Conservation (phyloP, 2,797 vertebrate genomes). For the Enteromius afrohamiltoni region DNA sequence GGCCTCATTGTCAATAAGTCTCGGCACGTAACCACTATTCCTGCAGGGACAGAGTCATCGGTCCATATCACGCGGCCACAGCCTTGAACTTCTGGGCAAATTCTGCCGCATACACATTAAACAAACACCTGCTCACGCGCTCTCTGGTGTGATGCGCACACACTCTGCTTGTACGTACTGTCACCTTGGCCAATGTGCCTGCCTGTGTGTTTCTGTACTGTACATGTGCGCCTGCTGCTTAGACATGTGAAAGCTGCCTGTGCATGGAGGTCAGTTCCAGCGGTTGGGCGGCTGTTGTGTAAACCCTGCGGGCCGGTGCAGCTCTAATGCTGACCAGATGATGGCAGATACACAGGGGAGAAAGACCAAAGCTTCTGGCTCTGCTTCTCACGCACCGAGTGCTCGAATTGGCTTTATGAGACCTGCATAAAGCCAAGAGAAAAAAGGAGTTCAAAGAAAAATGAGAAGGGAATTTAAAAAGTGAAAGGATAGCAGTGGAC, state of each 20-base stretch:
- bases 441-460: neutral
- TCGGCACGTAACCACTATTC: conserved; percentile 22
- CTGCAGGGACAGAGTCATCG: conserved; percentile 15
- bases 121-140: conserved; percentile 22
- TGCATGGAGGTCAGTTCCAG: conserved; percentile 6
- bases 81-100: conserved; percentile 26
- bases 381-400: neutral
- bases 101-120: conserved; percentile 26
- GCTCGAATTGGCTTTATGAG: neutral
- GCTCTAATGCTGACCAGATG: conserved; percentile 31
- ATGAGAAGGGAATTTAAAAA: neutral
- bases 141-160: conserved; percentile 7
- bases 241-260: conserved; percentile 12
- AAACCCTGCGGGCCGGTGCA: conserved; percentile 4
- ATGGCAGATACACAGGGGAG: conserved; percentile 2
- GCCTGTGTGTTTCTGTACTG: conserved; percentile 1
- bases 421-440: neutral
- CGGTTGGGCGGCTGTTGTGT: neutral
- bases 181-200: neutral
- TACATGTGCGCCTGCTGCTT: conserved; percentile 23
- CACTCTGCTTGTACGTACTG: neutral
- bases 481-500: neutral
- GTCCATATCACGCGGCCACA: conserved; percentile 16
- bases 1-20: conserved; percentile 24
- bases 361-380: neutral